Percentiles rank a stretch among this genome's conserved stretches.
Conservation (phyloP, 2,888 invertebrate species). For the Lacanobia oleracea region DNA sequence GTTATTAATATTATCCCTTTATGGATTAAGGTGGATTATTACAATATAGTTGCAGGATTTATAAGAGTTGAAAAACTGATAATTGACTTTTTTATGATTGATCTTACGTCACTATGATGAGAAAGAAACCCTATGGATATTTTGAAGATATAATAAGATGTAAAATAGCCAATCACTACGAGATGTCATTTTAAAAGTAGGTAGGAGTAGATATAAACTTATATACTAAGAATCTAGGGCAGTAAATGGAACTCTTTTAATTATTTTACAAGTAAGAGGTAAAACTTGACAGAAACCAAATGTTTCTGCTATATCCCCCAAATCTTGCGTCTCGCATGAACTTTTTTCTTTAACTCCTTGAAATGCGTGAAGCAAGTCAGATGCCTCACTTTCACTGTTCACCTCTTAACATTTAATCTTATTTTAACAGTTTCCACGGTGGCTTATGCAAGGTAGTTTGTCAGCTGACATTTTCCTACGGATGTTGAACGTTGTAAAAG, state of each 20-base stretch:
- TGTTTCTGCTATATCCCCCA: background rate
- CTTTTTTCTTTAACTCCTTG: slow-evolving; percentile 6
- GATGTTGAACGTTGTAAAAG: slow-evolving; percentile 43
- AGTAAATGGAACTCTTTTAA: background rate
- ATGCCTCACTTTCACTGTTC: slow-evolving; percentile 40
- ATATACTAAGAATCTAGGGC: background rate
- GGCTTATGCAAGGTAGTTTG: slow-evolving; percentile 37
- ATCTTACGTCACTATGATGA: background rate
- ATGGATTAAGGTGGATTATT: background rate
- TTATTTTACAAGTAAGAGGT: background rate
- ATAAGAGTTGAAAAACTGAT: background rate
- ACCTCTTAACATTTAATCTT: slow-evolving; percentile 52
- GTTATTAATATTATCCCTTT: background rate
- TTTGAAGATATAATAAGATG: background rate
- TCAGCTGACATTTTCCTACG: slow-evolving; percentile 47
- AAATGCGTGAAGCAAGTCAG: slow-evolving; percentile 29
- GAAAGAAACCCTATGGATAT: background rate
- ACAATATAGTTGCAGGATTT: background rate
- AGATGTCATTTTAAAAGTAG: no score
- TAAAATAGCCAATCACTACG: background rate
- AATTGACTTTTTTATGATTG: background rate
- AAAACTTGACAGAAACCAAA: background rate
- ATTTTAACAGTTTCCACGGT: slow-evolving; percentile 54
- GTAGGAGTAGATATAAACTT: no score
- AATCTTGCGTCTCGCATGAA: background rate